Conservation (phyloP, 2,113 vertebrate genomes). For the Crocuta crocuta region DNA sequence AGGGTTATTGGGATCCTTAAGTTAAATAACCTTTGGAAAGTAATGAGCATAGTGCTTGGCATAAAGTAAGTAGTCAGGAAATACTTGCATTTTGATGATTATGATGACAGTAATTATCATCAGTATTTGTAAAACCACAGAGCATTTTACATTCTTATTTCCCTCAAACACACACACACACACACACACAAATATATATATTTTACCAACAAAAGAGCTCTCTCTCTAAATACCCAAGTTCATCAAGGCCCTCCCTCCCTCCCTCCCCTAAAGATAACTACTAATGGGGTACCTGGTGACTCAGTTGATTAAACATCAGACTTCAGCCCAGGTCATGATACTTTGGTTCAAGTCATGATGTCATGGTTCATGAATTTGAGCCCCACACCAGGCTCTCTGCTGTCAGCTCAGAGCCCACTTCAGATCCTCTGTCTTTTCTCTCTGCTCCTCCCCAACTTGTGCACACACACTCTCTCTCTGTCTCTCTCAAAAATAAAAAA, state of each 20-base stretch:
- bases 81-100: not conserved
- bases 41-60: not conserved
- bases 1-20: not conserved
- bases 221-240: not conserved
- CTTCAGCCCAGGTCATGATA: too few species aligned
- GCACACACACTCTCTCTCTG: too few species aligned
- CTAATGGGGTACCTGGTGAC: too few species aligned
- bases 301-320: too few species aligned
- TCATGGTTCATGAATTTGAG: too few species aligned
- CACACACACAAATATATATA: not conserved
- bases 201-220: not conserved
- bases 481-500: too few species aligned
- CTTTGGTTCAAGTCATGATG: too few species aligned
- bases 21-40: not conserved
- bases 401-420: too few species aligned
- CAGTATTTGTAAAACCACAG: not conserved
- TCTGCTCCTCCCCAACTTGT: too few species aligned
- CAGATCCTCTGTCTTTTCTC: too few species aligned
- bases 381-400: too few species aligned
- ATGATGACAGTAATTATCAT: not conserved
- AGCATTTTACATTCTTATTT: not conserved
- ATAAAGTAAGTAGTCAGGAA: not conserved
- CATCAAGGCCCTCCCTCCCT: not conserved
- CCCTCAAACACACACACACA: not conserved
- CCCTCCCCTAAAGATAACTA: not conserved